Conservation (phyloP, 2,888 invertebrate genomes). For the Tetanocera ferruginea region DNA sequence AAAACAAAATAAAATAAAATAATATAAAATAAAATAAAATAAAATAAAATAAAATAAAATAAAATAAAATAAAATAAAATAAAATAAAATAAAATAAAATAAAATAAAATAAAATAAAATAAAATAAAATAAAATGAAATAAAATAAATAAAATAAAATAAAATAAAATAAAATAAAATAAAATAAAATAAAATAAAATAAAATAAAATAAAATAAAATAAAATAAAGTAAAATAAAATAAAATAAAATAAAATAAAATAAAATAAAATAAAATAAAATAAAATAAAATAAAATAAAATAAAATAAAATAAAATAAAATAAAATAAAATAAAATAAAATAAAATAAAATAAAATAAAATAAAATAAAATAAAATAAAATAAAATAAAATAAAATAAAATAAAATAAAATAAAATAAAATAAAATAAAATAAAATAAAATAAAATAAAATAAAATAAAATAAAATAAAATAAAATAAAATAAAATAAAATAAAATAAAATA, state of each 20-base stretch:
- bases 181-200: background rate
- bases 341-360: background rate
- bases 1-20: background rate
- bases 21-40: no score
- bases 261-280: background rate
- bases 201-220: background rate
- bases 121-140: background rate
- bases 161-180: background rate
- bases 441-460: background rate
- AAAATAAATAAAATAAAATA: background rate
- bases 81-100: background rate
- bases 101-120: background rate
- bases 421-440: background rate
- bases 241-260: background rate
- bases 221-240: background rate
- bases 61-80: background rate
- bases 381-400: background rate
- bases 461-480: background rate
- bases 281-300: background rate
- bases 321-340: background rate
- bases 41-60: background rate
- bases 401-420: background rate
- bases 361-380: background rate
- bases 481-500: background rate
- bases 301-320: background rate